These are phyloP conservation scores for Hycleus cichorii DNA, from an alignment of 1,140 invertebrate genomes.

Conservation along the genomic window DNA sequence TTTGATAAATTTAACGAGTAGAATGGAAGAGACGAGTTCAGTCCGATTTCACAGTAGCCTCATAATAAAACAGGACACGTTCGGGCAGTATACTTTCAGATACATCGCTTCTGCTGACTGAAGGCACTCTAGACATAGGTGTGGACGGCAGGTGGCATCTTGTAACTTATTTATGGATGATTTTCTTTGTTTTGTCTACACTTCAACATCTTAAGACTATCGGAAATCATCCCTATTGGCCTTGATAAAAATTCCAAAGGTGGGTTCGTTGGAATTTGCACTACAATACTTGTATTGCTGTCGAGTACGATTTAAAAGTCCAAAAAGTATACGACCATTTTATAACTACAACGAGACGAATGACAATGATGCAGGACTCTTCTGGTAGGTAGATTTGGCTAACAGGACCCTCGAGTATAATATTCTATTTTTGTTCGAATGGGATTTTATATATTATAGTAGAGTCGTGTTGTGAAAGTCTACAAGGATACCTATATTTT, in stretches of 20 bases:
- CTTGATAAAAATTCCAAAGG: too few species aligned
- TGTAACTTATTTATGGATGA: conserved; percentile 21
- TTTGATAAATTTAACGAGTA: too few species aligned
- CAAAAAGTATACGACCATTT: too few species aligned
- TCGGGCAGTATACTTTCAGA: conserved; percentile 7
- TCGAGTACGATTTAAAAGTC: too few species aligned
- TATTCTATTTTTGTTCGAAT: conserved; percentile 30
- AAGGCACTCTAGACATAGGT: conserved; percentile 18
- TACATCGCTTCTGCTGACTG: conserved; percentile 17
- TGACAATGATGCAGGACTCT: conserved; percentile 2
- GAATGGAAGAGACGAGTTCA: too few species aligned
- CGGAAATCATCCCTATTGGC: too few species aligned
- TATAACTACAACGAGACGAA: too few species aligned
- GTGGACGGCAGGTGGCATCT: conserved; percentile 16
- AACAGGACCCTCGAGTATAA: conserved; percentile 28
- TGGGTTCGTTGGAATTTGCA: background rate
- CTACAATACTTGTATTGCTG: background rate
- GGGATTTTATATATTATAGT: conserved; percentile 26
- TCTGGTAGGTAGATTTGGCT: conserved; percentile 25
- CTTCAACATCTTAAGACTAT: too few species aligned
- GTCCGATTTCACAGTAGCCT: background rate
- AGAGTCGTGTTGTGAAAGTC: conserved; percentile 17
- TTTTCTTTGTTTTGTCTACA: conserved; percentile 9
- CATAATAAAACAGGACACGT: conserved; percentile 8
- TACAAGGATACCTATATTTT: background rate